These are phyloP conservation scores for Neosilurus mollespiculum DNA, from an alignment of 2,797 vertebrate species.

Conservation along the genomic window DNA sequence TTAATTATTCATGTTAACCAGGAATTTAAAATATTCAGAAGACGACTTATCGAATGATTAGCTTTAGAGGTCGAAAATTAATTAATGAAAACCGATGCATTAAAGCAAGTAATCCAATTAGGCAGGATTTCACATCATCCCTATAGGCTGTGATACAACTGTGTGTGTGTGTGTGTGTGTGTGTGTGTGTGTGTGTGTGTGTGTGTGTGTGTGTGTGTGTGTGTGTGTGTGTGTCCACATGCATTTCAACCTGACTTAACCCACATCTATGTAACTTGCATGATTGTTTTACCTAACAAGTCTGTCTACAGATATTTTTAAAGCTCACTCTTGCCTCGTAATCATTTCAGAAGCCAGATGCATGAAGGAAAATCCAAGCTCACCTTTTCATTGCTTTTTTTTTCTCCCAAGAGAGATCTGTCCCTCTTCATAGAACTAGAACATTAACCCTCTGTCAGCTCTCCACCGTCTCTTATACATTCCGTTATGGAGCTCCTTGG, in stretches of 20 bases:
- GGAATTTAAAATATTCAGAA: conserved; percentile 19
- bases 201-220: neutral
- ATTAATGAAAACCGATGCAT: conserved; percentile 52
- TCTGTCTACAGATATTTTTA: conserved; percentile 4
- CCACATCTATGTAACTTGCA: conserved; percentile 24
- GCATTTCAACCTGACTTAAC: conserved; percentile 31
- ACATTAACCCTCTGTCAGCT: neutral
- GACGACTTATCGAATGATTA: conserved; percentile 23
- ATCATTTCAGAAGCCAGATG: neutral
- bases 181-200: neutral
- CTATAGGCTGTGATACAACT: conserved; percentile 37
- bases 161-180: conserved; percentile 2
- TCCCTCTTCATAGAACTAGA: neutral
- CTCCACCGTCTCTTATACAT: conserved; percentile 15
- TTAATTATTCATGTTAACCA: conserved; percentile 7
- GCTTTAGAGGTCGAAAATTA: conserved; percentile 47
- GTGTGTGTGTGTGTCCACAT: neutral
- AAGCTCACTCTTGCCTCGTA: neutral
- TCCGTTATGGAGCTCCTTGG: conserved; percentile 32
- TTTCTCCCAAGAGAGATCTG: conserved; percentile 28
- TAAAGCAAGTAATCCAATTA: conserved; percentile 56
- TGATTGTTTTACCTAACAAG: conserved; percentile 16
- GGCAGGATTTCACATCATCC: conserved; percentile 43
- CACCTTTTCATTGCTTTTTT: conserved; percentile 41
- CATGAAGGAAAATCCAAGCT: conserved; percentile 25